Evolutionary conservation across 1,140 invertebrate species (phyloP), one percentile per base, ranked within the genome.

Genomic region (Atta colombica): DNA sequence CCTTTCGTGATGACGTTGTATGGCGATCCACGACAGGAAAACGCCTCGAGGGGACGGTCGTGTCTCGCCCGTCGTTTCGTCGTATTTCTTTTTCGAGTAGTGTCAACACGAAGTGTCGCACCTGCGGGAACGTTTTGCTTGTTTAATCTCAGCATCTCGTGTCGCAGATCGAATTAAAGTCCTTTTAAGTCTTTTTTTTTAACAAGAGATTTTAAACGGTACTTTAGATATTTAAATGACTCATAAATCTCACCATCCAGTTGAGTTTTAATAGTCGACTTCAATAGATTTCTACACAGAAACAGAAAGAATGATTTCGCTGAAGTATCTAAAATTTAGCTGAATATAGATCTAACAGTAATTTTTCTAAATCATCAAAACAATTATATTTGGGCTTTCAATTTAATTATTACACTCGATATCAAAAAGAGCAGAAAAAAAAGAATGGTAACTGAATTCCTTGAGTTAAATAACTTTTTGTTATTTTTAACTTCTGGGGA

Each of bases 61-160:
- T 39, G 21, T 69, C 65, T 25, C 45, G 77, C 45, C 25, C 21
- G 6, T 45, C 60, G 60, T 65, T 63, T 58, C 10, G 21, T 72
- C 35, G 12, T 58, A 5, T 60, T 60, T 14, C 39, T 74, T 74
- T 81, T 74, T 72, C 5, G 1, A 60, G 12, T 14, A 39, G 39
- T n/a, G 10, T 18, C 35, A 35, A 82, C 55, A 61, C 10, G 31
- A 81, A 81, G 18, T 55, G 49, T 80, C 77, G 61, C 68, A 82
- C 51, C 53, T 58, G 16, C 66, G 78, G 35, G 53, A 72, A 16
- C 78, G 25, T 72, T 82, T 82, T 60, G 39, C 68, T 39, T 31
- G 53, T 74, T 82, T 82, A 82, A 82, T 74, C 68, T 82, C 68
- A 8, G 53, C 68, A 8, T 49, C 21, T 49, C 21, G 78, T 31